Conservation (phyloP, 2,797 vertebrate genomes). For the Xenopus petersii region DNA sequence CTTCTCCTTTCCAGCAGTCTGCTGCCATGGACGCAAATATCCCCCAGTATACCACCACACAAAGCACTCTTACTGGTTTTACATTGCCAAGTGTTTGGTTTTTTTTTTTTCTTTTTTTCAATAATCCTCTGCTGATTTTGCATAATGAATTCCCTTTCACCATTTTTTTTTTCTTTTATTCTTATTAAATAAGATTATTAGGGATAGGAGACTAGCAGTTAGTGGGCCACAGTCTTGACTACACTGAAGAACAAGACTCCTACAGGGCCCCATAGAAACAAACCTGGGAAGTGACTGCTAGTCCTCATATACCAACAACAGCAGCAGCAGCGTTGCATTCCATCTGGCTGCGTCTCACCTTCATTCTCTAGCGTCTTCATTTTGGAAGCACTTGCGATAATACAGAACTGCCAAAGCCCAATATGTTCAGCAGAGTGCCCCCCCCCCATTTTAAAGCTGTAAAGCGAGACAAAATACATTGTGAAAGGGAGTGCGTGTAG, state of each 20-base stretch:
- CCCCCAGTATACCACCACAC: slow-evolving; percentile 67
- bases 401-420: slow-evolving; percentile 86
- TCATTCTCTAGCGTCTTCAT: slow-evolving; percentile 59
- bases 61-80: slow-evolving; percentile 80
- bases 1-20: slow-evolving; percentile 67
- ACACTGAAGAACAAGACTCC: slow-evolving; percentile 70
- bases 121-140: slow-evolving; percentile 65
- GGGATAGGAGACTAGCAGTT: slow-evolving; percentile 70
- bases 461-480: slow-evolving; percentile 86
- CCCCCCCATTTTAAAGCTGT: slow-evolving; percentile 75
- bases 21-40: slow-evolving; percentile 72
- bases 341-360: slow-evolving; percentile 54
- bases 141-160: slow-evolving; percentile 54
- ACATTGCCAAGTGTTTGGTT: slow-evolving; percentile 68
- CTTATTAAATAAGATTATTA: slow-evolving; percentile 65
- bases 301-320: not conserved
- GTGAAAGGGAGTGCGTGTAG: slow-evolving; percentile 81
- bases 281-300: slow-evolving; percentile 59
- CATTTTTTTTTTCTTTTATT: slow-evolving; percentile 57
- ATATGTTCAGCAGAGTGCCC: slow-evolving; percentile 81
- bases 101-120: slow-evolving; percentile 60
- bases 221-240: slow-evolving; percentile 60
- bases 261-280: slow-evolving; percentile 59
- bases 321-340: slow-evolving; percentile 55
- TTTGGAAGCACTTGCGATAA: slow-evolving; percentile 77